Base-by-base conservation (phyloP, 2,113 vertebrate species). In the Sclerurus mexicanus region DNA sequence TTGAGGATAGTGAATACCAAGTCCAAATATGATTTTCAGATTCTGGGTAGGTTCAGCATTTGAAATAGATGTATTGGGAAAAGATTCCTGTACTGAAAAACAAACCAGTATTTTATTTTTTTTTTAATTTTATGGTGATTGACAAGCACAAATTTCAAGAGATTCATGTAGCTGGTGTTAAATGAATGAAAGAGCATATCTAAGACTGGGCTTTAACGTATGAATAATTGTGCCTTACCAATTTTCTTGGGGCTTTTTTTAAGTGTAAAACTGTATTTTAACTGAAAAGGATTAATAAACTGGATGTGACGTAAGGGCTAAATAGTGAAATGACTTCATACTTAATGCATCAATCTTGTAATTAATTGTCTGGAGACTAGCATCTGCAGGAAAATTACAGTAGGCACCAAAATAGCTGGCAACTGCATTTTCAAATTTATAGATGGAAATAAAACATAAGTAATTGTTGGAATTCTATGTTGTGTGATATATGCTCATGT, bases 391-490 rank as follows among this genome's bases (percentile, higher is more conserved):
- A 93, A 88, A 88, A 90, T 94, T 91, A 77, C 90, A 81, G 72
- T 55, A 71, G 76, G 42, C 60, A 74, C 55, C 81, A 77, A 80
- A 86, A 81, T n/a, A 80, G 17, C 64, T 95, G 90, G 79, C 59
- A 94, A 68, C 25, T 52, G n/a, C 60, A n/a, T 81, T 90, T 92
- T 90, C 44, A 84, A 67, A 89, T 96, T 96, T 96, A 96, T 86
- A 84, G 88, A 40, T 37, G 31, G 85, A 84, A 96, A 86, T 96
- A 88, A 96, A 96, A 94, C 84, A 47, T 42, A 94, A 67, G 63
- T 88, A 95, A 84, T 88, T 90, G 85, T 94, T 94, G 79, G 68
- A 73, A 55, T 89, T 91, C 31, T 79, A 0, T 77, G 33, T 74
- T 83, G 30, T 68, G 39, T 93, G 52, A 93, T 90, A 71, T 44